phyloP scores from a whole-genome alignment of 2,113 vertebrate genomes.

The Anser brachyrhynchus region DNA sequence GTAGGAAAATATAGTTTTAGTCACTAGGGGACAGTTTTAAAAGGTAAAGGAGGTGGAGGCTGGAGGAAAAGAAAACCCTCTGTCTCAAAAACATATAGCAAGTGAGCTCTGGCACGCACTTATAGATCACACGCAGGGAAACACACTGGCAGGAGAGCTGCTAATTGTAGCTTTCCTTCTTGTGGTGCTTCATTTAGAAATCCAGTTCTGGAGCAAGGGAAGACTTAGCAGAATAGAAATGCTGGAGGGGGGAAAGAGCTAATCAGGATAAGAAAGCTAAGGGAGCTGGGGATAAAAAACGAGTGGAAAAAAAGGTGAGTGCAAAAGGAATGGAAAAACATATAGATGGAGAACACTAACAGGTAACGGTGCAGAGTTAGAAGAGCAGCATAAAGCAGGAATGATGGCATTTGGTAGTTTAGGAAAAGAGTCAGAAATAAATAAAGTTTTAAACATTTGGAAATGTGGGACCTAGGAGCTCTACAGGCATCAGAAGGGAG shows the following conservation, averaged over 20 bases:
- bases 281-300: background rate
- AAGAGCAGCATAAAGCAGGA: background rate
- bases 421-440: background rate
- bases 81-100: background rate
- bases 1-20: background rate
- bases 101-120: background rate
- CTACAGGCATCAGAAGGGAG: background rate
- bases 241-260: background rate
- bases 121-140: background rate
- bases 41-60: background rate
- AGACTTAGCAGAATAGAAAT: background rate
- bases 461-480: background rate
- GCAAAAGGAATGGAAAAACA: background rate
- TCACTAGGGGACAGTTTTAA: constrained; percentile 2
- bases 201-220: background rate
- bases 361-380: background rate
- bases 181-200: background rate
- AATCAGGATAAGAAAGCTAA: background rate
- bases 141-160: background rate
- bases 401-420: background rate
- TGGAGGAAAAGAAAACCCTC: background rate
- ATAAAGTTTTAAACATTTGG: background rate
- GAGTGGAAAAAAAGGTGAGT: background rate
- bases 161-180: background rate
- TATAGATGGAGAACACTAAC: background rate